Conservation (phyloP, 2,797 vertebrate species). For the Australoheros facetus region DNA sequence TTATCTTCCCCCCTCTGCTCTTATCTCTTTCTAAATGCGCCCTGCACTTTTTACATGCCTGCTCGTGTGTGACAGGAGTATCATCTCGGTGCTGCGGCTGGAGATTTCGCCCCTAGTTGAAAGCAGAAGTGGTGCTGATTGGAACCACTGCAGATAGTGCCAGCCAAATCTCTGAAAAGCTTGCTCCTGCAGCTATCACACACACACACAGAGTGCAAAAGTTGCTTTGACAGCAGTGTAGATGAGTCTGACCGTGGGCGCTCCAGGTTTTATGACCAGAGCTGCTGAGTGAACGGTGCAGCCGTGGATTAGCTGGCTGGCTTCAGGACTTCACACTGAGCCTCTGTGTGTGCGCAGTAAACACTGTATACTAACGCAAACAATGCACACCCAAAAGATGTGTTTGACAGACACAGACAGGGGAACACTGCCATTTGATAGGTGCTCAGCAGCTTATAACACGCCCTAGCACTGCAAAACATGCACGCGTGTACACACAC, state of each 20-base stretch:
- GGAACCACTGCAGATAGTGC: background rate
- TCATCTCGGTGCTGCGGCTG: background rate
- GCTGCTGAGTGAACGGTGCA: constrained; percentile 36
- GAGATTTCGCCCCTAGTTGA: background rate
- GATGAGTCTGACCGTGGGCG: constrained; percentile 18
- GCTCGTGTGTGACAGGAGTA: constrained; percentile 26
- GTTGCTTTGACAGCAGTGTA: constrained; percentile 39
- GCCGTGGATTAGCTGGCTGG: constrained; percentile 14
- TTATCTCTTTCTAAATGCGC: constrained; percentile 7
- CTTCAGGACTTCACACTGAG: constrained; percentile 43
- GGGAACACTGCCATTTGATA: constrained; percentile 6
- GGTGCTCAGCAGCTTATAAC: constrained; percentile 15
- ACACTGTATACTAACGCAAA: constrained; percentile 27
- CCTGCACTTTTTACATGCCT: constrained; percentile 1
- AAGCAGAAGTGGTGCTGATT: constrained; percentile 11
- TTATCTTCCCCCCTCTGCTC: background rate
- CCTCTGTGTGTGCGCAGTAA: constrained; percentile 9
- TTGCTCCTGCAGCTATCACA: constrained; percentile 29
- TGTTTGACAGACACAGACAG: constrained; percentile 23
- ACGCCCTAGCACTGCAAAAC: background rate
- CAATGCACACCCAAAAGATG: constrained; percentile 3
- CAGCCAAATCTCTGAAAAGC: constrained; percentile 13
- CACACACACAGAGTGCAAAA: constrained; percentile 32
- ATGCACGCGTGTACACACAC: background rate
- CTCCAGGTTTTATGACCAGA: constrained; percentile 48